phyloP scores from a whole-genome alignment of 2,888 invertebrate genomes.

The Andrena trimmerana region DNA sequence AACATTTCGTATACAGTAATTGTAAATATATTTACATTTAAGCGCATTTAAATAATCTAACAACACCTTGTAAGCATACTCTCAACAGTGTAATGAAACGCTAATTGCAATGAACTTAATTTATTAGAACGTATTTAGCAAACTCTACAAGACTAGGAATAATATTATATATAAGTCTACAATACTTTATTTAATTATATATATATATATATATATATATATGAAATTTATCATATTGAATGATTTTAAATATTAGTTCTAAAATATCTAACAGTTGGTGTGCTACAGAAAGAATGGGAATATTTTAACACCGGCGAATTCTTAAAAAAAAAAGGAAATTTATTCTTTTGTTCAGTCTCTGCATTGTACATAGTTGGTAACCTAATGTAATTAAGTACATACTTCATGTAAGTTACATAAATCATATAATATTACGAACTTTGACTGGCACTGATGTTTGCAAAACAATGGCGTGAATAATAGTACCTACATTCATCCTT shows the following conservation, averaged over 20 bases:
- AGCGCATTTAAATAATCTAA: background rate
- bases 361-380: slow-evolving; percentile 61
- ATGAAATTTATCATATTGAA: background rate
- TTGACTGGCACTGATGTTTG: slow-evolving; percentile 29
- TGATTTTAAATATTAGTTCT: background rate
- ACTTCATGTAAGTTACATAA: slow-evolving; percentile 32
- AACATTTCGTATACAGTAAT: slow-evolving; percentile 33
- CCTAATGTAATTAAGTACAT: slow-evolving; percentile 25
- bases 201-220: background rate
- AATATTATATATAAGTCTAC: slow-evolving; percentile 4
- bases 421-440: slow-evolving; percentile 38
- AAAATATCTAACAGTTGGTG: background rate
- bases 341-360: slow-evolving; percentile 65
- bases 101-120: slow-evolving; percentile 14
- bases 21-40: slow-evolving; percentile 43
- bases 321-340: slow-evolving; percentile 49
- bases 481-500: slow-evolving; percentile 34
- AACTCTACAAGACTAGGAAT: background rate
- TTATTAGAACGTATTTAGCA: slow-evolving; percentile 22
- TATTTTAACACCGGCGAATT: slow-evolving; percentile 17
- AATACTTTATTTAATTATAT: background rate
- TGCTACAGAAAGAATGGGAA: background rate
- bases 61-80: slow-evolving; percentile 4
- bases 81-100: slow-evolving; percentile 19
- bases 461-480: slow-evolving; percentile 23